Percentiles rank a stretch among this genome's conserved stretches.
phyloP scores from a whole-genome alignment of 2,113 vertebrate genomes.

The Casuarius casuarius region DNA sequence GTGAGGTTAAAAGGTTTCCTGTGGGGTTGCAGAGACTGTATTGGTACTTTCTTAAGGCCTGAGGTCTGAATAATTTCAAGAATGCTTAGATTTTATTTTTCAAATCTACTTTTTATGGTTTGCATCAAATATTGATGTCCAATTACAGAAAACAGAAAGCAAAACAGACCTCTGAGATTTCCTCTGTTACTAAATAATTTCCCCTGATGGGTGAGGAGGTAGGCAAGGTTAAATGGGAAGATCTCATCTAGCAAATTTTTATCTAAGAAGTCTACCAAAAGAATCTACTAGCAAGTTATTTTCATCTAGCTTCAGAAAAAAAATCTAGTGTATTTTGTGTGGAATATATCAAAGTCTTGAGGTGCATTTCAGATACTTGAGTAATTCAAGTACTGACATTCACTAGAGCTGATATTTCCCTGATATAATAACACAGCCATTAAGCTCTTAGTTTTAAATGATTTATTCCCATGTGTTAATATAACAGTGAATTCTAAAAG shows the following conservation, averaged over 20 bases:
- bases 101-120: background rate
- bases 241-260: background rate
- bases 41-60: background rate
- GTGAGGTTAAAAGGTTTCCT: background rate
- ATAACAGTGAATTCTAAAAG: background rate
- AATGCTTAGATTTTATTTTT: background rate
- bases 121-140: background rate
- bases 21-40: background rate
- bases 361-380: constrained; percentile 31
- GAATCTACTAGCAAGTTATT: background rate
- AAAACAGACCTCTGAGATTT: background rate
- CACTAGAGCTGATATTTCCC: background rate
- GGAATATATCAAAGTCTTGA: background rate
- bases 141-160: background rate
- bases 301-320: background rate
- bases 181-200: background rate
- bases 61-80: background rate
- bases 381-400: constrained; percentile 27
- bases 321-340: background rate
- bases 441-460: constrained; percentile 13
- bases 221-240: constrained; percentile 1
- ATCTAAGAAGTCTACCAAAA: background rate
- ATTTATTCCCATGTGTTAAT: background rate
- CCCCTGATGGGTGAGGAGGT: background rate
- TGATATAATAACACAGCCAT: background rate